phyloP scores from a whole-genome alignment of 2,113 vertebrate genomes.

The Sterrhoptilus dennistouni region DNA sequence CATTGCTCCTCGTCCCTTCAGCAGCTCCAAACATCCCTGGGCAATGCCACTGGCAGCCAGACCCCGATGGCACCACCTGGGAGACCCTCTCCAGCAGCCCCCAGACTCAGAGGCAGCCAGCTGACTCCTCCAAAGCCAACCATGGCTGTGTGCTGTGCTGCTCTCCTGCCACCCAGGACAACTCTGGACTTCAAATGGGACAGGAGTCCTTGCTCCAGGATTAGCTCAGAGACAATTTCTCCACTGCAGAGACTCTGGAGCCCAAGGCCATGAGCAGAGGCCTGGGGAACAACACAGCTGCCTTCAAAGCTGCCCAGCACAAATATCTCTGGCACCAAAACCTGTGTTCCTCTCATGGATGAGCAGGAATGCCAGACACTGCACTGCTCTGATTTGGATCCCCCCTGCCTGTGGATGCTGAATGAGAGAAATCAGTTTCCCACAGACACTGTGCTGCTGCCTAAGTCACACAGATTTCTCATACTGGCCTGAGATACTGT shows the following conservation, averaged over 20 bases:
- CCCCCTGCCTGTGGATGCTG: too few species aligned
- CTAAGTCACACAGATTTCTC: too few species aligned
- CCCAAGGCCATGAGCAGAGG: background rate
- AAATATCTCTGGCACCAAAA: background rate
- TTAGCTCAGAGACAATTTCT: background rate
- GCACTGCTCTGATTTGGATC: background rate
- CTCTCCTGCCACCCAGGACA: background rate
- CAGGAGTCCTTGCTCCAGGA: background rate
- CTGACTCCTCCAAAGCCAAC: background rate
- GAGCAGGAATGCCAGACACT: background rate
- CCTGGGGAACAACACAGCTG: background rate
- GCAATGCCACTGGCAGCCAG: background rate
- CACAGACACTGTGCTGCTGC: too few species aligned
- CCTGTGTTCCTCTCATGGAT: rapidly evolving
- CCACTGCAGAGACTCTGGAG: background rate
- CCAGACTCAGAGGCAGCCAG: background rate
- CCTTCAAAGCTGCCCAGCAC: background rate
- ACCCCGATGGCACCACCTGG: background rate
- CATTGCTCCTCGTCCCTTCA: background rate
- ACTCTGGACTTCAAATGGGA: background rate
- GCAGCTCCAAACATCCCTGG: background rate
- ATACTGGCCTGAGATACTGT: too few species aligned
- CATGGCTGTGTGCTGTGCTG: background rate
- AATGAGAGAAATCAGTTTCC: too few species aligned
- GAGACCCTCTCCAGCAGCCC: background rate